Conservation (phyloP, 2,113 vertebrate species). For the Crotalus tigris region DNA sequence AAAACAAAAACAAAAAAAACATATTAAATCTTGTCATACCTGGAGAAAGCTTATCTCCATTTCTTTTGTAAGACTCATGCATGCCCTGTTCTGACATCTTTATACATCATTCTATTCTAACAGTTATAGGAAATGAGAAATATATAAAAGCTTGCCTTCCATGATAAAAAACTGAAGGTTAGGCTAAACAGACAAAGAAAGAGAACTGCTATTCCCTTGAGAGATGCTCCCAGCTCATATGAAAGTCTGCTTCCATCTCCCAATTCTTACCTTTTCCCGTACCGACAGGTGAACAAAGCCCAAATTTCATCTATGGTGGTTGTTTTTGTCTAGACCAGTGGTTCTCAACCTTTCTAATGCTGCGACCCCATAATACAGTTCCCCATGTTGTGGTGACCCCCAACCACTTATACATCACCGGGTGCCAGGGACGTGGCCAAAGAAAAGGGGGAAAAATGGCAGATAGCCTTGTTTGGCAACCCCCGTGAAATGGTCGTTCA, state of each 20-base stretch:
- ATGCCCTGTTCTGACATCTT: not conserved
- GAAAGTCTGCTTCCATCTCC: not conserved
- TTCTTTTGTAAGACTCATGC: not conserved
- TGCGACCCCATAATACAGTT: too few relatives aligned
- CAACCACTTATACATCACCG: too few relatives aligned
- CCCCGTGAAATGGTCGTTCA: too few relatives aligned
- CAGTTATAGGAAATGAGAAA: not conserved
- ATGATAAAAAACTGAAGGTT: not conserved
- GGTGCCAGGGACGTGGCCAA: too few relatives aligned
- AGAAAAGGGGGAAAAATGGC: too few relatives aligned
- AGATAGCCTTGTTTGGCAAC: too few relatives aligned
- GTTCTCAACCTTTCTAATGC: too few relatives aligned
- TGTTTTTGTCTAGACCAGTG: not conserved
- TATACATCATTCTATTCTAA: not conserved
- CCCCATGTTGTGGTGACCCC: too few relatives aligned
- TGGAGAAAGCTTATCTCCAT: not conserved
- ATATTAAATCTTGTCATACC: not conserved
- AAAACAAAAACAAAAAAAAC: not conserved
- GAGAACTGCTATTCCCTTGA: not conserved
- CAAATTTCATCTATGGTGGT: not conserved
- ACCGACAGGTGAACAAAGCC: not conserved
- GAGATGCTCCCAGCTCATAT: not conserved
- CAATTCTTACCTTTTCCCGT: not conserved
- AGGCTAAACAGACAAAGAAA: not conserved
- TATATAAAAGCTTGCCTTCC: not conserved